Conservation (phyloP, 2,797 vertebrate genomes). For the Gila robusta region DNA sequence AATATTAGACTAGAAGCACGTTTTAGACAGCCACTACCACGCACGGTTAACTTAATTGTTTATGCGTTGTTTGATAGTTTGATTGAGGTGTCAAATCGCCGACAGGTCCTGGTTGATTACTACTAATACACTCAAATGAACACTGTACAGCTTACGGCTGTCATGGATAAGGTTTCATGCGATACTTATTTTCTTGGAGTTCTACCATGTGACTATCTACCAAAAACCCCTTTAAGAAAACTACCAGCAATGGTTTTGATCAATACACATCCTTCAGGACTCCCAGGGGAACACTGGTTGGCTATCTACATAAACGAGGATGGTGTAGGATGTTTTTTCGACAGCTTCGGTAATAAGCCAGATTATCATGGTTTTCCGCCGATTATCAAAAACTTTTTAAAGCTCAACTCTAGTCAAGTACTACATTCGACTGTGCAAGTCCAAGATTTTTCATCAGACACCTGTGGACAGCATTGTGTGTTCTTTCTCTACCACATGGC, state of each 20-base stretch:
- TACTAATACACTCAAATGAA: not conserved
- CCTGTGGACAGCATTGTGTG: too few relatives aligned
- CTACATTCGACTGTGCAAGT: too few relatives aligned
- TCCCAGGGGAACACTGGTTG: not conserved
- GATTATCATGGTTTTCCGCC: too few relatives aligned
- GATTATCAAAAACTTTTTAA: too few relatives aligned
- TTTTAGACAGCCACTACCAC: not conserved
- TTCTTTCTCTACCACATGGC: too few relatives aligned
- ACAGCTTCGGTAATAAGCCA: constrained; percentile 18
- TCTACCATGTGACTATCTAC: too few relatives aligned
- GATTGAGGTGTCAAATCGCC: not conserved
- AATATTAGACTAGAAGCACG: not conserved
- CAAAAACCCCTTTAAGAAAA: too few relatives aligned
- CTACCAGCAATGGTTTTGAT: not conserved
- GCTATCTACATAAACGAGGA: not conserved
- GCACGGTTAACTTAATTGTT: not conserved
- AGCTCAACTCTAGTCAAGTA: too few relatives aligned
- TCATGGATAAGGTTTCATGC: too few relatives aligned
- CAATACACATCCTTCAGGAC: not conserved
- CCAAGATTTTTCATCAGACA: too few relatives aligned
- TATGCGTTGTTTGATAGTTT: not conserved
- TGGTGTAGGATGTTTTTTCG: not conserved
- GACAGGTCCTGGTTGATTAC: not conserved
- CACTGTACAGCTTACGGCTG: too few relatives aligned
- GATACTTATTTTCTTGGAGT: too few relatives aligned